Evolutionary conservation across 2,113 vertebrate species (phyloP).

Genomic region (Pachycephala philippinensis): DNA sequence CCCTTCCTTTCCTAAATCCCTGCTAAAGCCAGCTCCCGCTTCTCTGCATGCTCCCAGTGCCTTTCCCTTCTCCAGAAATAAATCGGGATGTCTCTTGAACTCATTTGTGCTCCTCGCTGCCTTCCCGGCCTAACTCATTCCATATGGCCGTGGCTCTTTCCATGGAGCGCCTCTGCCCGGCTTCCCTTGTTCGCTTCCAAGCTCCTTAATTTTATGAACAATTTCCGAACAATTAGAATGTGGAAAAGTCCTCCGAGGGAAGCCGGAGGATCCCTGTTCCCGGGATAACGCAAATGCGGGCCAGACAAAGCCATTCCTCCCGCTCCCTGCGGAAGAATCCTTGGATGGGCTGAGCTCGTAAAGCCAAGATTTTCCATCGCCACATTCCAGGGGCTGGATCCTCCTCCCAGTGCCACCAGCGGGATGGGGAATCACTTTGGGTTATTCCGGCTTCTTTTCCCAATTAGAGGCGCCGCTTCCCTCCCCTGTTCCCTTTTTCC

Average conservation of each 20-base stretch:
- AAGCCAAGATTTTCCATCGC: constrained; percentile 59
- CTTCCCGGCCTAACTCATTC: constrained; percentile 59
- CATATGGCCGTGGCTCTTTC: constrained; percentile 46
- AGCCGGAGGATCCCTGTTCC: constrained; percentile 29
- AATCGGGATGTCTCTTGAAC: constrained; percentile 64
- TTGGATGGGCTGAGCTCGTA: constrained; percentile 1
- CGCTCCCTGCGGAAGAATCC: neutral
- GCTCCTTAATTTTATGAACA: constrained; percentile 73
- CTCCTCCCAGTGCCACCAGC: neutral
- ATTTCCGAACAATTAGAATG: constrained; percentile 74
- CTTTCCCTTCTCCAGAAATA: constrained; percentile 57
- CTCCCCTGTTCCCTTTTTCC: neutral
- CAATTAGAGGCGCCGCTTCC: neutral
- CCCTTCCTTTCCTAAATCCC: neutral
- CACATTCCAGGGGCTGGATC: neutral
- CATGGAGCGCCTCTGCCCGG: constrained; percentile 2
- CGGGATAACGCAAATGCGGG: neutral
- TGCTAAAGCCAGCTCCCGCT: neutral
- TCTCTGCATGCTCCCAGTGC: neutral
- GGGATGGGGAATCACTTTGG: neutral
- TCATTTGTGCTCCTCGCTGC: constrained; percentile 49
- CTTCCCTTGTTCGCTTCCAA: constrained; percentile 46
- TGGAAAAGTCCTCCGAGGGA: constrained; percentile 55
- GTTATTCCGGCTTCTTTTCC: neutral
- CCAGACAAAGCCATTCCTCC: neutral